Conservation (phyloP, 2,113 vertebrate genomes). For the Pollachius pollachius region DNA sequence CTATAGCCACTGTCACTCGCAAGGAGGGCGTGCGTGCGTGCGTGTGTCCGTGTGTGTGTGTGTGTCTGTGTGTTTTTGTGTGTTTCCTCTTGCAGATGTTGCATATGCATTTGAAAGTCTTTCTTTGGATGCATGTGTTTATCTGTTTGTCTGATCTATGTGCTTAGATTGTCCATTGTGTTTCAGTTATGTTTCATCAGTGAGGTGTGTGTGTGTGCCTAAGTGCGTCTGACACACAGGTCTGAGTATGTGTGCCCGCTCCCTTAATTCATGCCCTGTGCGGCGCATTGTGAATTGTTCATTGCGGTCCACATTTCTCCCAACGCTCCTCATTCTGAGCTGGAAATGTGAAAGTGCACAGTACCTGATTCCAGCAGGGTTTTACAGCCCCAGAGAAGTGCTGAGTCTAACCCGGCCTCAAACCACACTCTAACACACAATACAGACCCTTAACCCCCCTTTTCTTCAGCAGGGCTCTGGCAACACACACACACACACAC, state of each 20-base stretch:
- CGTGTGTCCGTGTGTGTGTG: constrained; percentile 26
- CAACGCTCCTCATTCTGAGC: constrained; percentile 52
- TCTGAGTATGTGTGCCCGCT: constrained; percentile 4
- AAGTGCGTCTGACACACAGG: background rate
- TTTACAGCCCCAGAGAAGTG: constrained; percentile 22
- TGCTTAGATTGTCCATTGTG: constrained; percentile 46
- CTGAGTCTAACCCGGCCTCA: constrained; percentile 51
- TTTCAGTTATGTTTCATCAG: constrained; percentile 10
- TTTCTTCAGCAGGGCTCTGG: constrained; percentile 23
- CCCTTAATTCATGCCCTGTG: background rate
- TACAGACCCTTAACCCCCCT: constrained; percentile 7
- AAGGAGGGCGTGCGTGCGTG: constrained; percentile 1
- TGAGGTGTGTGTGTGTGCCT: constrained; percentile 6
- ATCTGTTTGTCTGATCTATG: constrained; percentile 14
- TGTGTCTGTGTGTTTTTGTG: constrained; percentile 15
- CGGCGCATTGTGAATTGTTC: constrained; percentile 40
- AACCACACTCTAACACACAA: constrained; percentile 44
- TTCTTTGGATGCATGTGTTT: constrained; percentile 18
- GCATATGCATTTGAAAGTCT: constrained; percentile 33
- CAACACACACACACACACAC: background rate
- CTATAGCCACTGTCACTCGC: constrained; percentile 52
- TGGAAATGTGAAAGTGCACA: constrained; percentile 50
- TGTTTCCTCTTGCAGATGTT: constrained; percentile 25
- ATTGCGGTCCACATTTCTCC: constrained; percentile 57
- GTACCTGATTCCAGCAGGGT: constrained; percentile 44